Evolutionary conservation across 2,888 invertebrate species (phyloP).

Genomic region (Physocephala rufipes): DNA sequence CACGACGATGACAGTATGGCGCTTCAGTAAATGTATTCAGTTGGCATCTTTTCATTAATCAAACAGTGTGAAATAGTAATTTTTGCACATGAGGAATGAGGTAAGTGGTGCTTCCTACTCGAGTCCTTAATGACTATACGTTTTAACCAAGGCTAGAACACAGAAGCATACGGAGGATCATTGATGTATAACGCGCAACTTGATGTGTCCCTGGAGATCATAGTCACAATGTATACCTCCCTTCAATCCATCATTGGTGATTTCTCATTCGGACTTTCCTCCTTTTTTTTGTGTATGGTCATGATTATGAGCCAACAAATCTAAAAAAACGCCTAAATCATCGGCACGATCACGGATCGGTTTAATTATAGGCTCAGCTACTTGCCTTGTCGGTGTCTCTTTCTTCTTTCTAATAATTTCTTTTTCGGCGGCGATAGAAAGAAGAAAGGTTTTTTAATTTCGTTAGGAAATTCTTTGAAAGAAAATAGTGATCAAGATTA

Average conservation of each 20-base stretch:
- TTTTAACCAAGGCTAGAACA: not conserved
- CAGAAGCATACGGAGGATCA: not conserved
- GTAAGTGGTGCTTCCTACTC: no score
- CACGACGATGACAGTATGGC: not conserved
- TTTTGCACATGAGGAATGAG: no score
- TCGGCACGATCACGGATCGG: constrained; percentile 40
- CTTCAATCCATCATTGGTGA: not conserved
- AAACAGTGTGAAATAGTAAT: constrained; percentile 16
- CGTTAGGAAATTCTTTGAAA: constrained; percentile 4
- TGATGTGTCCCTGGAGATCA: not conserved
- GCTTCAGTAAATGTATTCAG: not conserved
- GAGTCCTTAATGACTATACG: not conserved
- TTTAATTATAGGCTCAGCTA: constrained; percentile 18
- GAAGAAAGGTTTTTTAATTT: constrained; percentile 4
- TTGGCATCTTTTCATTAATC: constrained; percentile 22
- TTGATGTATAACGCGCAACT: not conserved
- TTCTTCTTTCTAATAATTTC: not conserved
- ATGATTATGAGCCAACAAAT: constrained; percentile 27
- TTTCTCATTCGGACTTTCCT: not conserved
- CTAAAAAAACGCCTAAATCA: constrained; percentile 26
- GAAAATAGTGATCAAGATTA: constrained; percentile 10
- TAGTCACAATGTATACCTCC: not conserved
- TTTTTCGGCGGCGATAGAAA: not conserved
- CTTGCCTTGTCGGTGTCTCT: constrained; percentile 21
- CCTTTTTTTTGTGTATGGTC: not conserved